Evolutionary conservation across 2,888 invertebrate species (phyloP).

Genomic region (Oxycera nigricornis): DNA sequence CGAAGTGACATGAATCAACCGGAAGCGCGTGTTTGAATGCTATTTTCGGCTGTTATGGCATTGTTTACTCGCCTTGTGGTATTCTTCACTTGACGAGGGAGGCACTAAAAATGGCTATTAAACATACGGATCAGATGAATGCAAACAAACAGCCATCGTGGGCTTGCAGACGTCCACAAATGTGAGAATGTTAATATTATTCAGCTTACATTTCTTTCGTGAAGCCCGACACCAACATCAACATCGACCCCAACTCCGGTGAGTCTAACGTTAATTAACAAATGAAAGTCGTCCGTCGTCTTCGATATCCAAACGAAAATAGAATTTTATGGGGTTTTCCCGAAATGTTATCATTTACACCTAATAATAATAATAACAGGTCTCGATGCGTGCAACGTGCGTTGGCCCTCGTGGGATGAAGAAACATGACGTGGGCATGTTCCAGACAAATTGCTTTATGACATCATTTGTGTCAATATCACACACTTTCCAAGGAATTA

Average conservation of each 20-base stretch:
- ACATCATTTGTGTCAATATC: slow-evolving; percentile 5
- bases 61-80: slow-evolving; percentile 30
- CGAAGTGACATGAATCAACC: neutral
- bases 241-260: too few species aligned
- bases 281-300: neutral
- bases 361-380: slow-evolving; percentile 1
- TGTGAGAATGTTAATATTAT: neutral
- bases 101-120: neutral
- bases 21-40: neutral
- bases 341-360: slow-evolving; percentile 15
- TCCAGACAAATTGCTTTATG: neutral
- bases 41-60: neutral
- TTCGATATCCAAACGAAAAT: neutral
- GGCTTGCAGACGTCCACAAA: neutral
- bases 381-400: neutral
- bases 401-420: neutral
- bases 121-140: slow-evolving; percentile 11
- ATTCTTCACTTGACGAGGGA: slow-evolving; percentile 21
- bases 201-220: too few species aligned
- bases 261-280: slow-evolving; percentile 25
- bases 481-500: neutral
- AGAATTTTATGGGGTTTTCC: slow-evolving; percentile 15
- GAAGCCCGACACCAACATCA: slow-evolving; percentile 5
- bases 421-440: neutral
- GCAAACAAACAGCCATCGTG: slow-evolving; percentile 10